Evolutionary conservation across 2,888 invertebrate species (phyloP), one percentile per base, ranked within the genome.

Genomic region (Druceiella hillmani): DNA sequence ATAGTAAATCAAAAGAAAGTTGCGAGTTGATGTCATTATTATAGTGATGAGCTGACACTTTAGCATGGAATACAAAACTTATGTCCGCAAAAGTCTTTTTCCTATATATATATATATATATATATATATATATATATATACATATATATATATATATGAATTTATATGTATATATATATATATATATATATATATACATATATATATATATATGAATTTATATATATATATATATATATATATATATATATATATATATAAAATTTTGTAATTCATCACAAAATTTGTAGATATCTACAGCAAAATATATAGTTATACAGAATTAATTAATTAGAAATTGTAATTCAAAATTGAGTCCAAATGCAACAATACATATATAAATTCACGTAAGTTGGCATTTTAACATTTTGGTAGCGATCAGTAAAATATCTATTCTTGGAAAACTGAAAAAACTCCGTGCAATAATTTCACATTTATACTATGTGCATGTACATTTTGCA

Each of bases 41-140:
- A 9, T 20, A 6, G 9, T 20, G 22, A 7, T 20, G 6, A 20
- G 6, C n/a, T 6, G 22, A 7, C 22, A 20, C n/a, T 7, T 20
- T 20, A 20, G 6, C 22, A 20, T 7, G 6, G 22, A 20, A 7
- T 20, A 7, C 22, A 7, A 20, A 20, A 20, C n/a, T 20, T 6
- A 7, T 20, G 6, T 7, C n/a, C 6, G 9, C 22, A 20, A 20
- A 20, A 20, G 22, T 7, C 22, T 20, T 20, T 20, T 20, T 9
- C 22, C 22, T 9, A 20, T 20, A 20, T 20, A 20, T 20, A 20
- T 20, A 20, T 20, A 20, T 20, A 20, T 20, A 20, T 20, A 20
- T 20, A 20, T 20, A 20, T 20, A 20, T 20, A 20, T 20, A 20
- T 20, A 20, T 20, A 20, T 20, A 20, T 20, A 20, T 20, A 20